Evolutionary conservation across 2,797 vertebrate species (phyloP).

Genomic region (Siniperca scherzeri): DNA sequence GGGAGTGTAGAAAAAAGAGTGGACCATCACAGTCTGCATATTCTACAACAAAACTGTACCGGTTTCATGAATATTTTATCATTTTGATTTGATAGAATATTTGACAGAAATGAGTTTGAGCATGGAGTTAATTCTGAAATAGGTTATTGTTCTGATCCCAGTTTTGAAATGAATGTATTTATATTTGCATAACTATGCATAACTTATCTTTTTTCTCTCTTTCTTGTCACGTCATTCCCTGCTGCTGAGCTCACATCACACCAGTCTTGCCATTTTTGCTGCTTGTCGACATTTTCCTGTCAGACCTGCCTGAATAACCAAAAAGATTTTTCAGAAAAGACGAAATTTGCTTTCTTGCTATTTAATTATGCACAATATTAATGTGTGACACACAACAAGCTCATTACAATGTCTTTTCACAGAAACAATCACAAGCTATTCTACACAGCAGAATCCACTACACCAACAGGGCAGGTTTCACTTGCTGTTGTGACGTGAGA

Average conservation of each 20-base stretch:
- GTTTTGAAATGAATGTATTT: neutral
- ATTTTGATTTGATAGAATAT: neutral
- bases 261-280: neutral
- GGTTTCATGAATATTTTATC: neutral
- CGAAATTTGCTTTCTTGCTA: rapidly evolving
- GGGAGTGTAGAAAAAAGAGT: neutral
- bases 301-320: neutral
- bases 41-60: neutral
- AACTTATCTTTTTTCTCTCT: neutral
- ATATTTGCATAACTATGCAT: neutral
- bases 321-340: neutral
- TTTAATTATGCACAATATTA: neutral
- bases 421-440: neutral
- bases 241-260: slow-evolving; percentile 51
- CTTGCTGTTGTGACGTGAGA: slow-evolving; percentile 48
- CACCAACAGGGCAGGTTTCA: slow-evolving; percentile 46
- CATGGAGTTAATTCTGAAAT: neutral
- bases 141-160: neutral
- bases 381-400: neutral
- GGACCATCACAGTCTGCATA: neutral
- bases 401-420: slow-evolving; percentile 1
- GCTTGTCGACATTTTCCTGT: neutral
- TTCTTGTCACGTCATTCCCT: slow-evolving; percentile 37
- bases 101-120: neutral
- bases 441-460: slow-evolving; percentile 1